Evolutionary conservation across 2,888 invertebrate species (phyloP), one percentile per base, ranked within the genome.

Genomic region (Vannuccia rotundouncinata): DNA sequence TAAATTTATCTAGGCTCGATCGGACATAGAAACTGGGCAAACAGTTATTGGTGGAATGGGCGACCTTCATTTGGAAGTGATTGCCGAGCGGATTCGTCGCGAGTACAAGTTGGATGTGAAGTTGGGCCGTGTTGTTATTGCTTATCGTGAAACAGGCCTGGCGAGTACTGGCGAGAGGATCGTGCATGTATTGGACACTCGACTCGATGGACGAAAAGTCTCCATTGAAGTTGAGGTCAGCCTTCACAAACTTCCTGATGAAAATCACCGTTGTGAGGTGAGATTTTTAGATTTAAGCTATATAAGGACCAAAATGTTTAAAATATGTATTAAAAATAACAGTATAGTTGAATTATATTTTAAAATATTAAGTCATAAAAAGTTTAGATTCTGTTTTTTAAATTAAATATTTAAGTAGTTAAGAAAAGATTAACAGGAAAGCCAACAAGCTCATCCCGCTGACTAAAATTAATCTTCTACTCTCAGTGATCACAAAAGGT

Each of bases 11-110:
- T n/a, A 92, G 82, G 93, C 95, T 2, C 90, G 89, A 66, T 89
- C 91, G 17, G 92, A 95, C 85, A 87, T 90, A 0, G 94, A 94
- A 82, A 93, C 93, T 0, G 94, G 93, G 0, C 95, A 97, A 90
- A 93, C 93, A 0, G 92, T 95, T 27, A 81, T 87, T 83, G 81
- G 85, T 91, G 95, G 97, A 17, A 98, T 98, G 98, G 99, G 99
- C 0, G 97, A 99, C 88, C 90, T 99, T 0, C 99, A 99, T 86
- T 90, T 99, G 82, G 97, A 99, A 80, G 86, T 97, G 5, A 30
- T 78, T 25, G 1, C 22, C 17, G 29, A 77, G n/a, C 76, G 77
- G 0, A 79, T 79, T 27, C 28, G 79, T 17, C 29, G 29, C 5
- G 77, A 79, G 29, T 79, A 79, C 25, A 78, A 78, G 5, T 29